Base-by-base conservation (phyloP, 2,797 vertebrate genomes). In the Phataginus tetradactyla region DNA sequence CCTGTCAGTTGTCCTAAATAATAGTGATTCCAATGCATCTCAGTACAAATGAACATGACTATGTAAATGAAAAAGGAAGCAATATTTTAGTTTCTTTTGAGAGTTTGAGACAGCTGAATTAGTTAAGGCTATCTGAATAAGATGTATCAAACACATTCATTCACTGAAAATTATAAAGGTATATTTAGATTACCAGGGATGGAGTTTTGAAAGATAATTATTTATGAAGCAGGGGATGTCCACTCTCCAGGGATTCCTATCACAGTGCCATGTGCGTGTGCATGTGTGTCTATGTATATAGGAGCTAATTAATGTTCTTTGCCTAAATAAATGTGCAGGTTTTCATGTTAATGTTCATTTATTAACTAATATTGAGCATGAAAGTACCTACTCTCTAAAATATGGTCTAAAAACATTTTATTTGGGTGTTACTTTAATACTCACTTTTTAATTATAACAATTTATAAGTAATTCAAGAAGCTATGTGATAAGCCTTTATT, bases 131-230 rank as follows among this genome's bases (percentile, higher is more conserved):
- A 81, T 71, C 14, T 81, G 42, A 96, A 66, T 49, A 72, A 53
- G 63, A 88, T 34, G 32, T 23, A 66, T 32, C 39, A 83, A 89
- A 68, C 7, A 37, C 10, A 79, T 37, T 91, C 34, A 83, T 74
- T 83, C 90, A 75, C 25, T 89, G 29, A 94, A 92, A 91, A 64
- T 86, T 87, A 71, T 45, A 87, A 95, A 91, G 5, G 49, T 51
- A 0, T 37, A 86, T 55, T 92, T 84, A 77, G 75, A 85, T 72
- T 1, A 59, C n/a, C 45, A 78, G 59, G 17, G 29, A 85, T 78
- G 27, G 7, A 86, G 78, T 57, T 57, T 84, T 91, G 69, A 95
- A 96, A 87, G 66, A 64, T 74, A 94, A 93, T 78, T 86, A 92
- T 93, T 88, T 91, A 39, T 21, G 77, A 93, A 96, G 77, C 25